Base-by-base conservation (phyloP, 2,797 vertebrate genomes). In the Enteromius afrohamiltoni region DNA sequence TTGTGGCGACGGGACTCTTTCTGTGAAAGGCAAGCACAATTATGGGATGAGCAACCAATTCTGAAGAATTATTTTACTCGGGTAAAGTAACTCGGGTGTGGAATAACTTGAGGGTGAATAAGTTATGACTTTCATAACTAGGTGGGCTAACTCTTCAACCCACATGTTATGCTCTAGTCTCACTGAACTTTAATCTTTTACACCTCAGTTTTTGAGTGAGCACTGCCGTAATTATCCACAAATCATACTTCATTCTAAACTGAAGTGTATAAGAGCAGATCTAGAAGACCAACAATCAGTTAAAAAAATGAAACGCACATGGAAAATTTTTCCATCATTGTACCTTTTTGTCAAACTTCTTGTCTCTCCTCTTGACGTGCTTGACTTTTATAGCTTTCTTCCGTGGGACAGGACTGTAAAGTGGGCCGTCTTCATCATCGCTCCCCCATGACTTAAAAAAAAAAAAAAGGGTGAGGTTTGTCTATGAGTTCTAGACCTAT, bases 361-460 rank as follows among this genome's bases (percentile, higher is more conserved):
- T 98, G 87, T 98, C 97, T n/a, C 97, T 92, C 34, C 97, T 94
- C 82, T 99, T 98, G 51, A 99, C 97, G 0, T 98, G 97, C 40
- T 99, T 99, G 82, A 99, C 96, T 89, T 98, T 99, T 11, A 99
- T 95, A 0, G 97, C 97, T 85, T 97, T 96, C 84, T 98, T 98
- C 60, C 97, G 94, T 87, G 96, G 92, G 0, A 95, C 94, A 0
- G 96, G 96, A 85, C 96, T 97, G 76, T 97, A 95, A 85, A 94
- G 92, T 0, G 91, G 95, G n/a, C 95, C 95, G 1, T 98, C 97
- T 0, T 98, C 96, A 0, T 97, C 93, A 60, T 98, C 97, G 2
- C 94, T 98, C 73, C 92, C 95, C 97, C 97, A 98, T 0, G 92
- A 93, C 97, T 98, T 19, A 21, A n/a, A 45, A 42, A 47, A 87